A percentile compares a stretch with the other conserved stretches of the same genome.
Evolutionary conservation across 2,888 invertebrate species (phyloP).

Genomic region (Papilio elwesi): DNA sequence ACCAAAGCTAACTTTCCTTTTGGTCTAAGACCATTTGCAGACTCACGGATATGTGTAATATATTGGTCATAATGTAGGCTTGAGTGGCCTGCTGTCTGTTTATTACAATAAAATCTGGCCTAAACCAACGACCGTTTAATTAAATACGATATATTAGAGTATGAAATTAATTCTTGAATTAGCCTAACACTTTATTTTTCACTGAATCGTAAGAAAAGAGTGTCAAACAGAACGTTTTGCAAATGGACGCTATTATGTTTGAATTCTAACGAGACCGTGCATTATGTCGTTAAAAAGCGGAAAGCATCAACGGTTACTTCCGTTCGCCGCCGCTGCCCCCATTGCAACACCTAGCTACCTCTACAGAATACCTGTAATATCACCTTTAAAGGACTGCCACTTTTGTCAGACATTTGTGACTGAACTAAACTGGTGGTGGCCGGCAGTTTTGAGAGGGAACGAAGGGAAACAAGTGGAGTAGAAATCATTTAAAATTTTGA

Average conservation of each 20-base stretch:
- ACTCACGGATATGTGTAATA: too few relatives aligned
- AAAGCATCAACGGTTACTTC: conserved; percentile 51
- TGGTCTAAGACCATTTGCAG: too few relatives aligned
- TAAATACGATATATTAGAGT: not conserved
- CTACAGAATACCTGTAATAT: conserved; percentile 49
- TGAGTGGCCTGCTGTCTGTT: too few relatives aligned
- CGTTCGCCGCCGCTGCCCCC: conserved; percentile 52
- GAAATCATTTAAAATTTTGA: too few relatives aligned
- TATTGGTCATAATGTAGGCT: too few relatives aligned
- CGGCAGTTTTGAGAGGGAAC: too few relatives aligned
- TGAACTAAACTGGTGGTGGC: too few relatives aligned
- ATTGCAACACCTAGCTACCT: conserved; percentile 55
- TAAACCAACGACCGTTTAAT: not conserved
- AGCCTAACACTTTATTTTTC: not conserved
- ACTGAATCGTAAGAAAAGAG: not conserved
- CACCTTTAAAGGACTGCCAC: conserved; percentile 58
- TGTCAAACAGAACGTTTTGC: conserved; percentile 15
- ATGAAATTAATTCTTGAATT: not conserved
- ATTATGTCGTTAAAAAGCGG: conserved; percentile 71
- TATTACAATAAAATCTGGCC: not conserved
- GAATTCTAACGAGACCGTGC: conserved; percentile 61
- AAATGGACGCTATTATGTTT: conserved; percentile 45
- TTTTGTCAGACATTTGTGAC: conserved; percentile 76
- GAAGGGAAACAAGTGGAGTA: too few relatives aligned
- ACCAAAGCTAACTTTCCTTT: too few relatives aligned